Conservation (phyloP, 1,140 invertebrate species). For the Monochamus saltuarius region DNA sequence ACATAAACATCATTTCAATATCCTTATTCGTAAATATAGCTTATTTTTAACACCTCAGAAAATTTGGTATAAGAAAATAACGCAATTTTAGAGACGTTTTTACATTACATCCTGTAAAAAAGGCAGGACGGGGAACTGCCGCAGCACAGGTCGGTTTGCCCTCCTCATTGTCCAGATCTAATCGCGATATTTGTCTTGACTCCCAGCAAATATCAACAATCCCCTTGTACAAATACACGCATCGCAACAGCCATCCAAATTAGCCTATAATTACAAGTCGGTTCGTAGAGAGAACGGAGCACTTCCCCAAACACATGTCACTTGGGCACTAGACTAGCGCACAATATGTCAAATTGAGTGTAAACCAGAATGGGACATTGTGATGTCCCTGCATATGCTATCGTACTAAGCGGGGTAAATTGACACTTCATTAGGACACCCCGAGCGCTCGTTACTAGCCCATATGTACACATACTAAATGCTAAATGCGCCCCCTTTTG, state of each 20-base stretch:
- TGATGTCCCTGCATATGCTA: conserved; percentile 34
- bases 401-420: conserved; percentile 32
- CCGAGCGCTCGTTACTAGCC: conserved; percentile 32
- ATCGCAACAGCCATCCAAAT: conserved; percentile 5
- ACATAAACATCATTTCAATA: too few species aligned
- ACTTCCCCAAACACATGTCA: conserved; percentile 13
- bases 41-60: too few species aligned
- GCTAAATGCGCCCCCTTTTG: background rate
- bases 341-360: conserved; percentile 51
- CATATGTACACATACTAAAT: conserved; percentile 35
- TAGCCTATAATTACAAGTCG: conserved; percentile 21
- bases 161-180: too few species aligned
- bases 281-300: background rate
- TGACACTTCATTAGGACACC: conserved; percentile 46
- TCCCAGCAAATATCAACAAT: too few species aligned
- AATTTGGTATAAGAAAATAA: too few species aligned
- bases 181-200: too few species aligned
- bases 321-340: conserved; percentile 10
- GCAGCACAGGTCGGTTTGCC: too few species aligned
- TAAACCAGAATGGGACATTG: conserved; percentile 39
- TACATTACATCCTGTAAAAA: too few species aligned
- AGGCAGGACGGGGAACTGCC: too few species aligned
- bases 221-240: too few species aligned
- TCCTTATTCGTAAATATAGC: too few species aligned
- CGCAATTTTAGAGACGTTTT: too few species aligned